Percentiles rank a stretch among this genome's conserved stretches.
Evolutionary conservation across 2,797 vertebrate species (phyloP).

Genomic region (Hydrolagus colliei): DNA sequence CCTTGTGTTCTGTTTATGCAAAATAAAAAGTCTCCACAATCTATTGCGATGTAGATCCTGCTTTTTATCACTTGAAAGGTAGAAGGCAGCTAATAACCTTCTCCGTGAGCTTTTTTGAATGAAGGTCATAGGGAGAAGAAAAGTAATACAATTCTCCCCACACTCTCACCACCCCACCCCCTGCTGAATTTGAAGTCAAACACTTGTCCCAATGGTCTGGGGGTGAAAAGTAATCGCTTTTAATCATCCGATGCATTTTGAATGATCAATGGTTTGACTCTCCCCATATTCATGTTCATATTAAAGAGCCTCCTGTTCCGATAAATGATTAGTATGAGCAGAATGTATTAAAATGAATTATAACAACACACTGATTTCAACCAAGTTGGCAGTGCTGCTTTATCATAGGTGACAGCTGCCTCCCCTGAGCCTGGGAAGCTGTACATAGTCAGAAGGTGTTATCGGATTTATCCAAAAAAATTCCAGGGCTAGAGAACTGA

Average conservation of each 20-base stretch:
- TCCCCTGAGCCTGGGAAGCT: constrained; percentile 39
- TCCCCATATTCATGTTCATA: constrained; percentile 40
- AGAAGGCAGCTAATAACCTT: constrained; percentile 16
- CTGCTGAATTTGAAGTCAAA: constrained; percentile 44
- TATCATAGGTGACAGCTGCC: constrained; percentile 43
- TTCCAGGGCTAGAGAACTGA: constrained; percentile 18
- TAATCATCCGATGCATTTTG: constrained; percentile 37
- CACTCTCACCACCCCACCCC: constrained; percentile 35
- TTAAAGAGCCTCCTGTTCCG: constrained; percentile 45
- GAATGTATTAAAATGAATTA: constrained; percentile 50
- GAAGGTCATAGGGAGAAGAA: background rate
- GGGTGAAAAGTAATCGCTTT: constrained; percentile 37
- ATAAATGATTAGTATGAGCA: constrained; percentile 46
- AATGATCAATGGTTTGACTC: constrained; percentile 42
- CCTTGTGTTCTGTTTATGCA: too few species aligned
- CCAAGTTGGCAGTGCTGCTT: constrained; percentile 38
- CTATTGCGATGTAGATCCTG: background rate
- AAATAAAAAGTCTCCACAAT: background rate
- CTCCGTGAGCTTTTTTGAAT: constrained; percentile 1
- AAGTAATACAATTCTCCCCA: constrained; percentile 18
- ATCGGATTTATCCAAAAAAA: constrained; percentile 25
- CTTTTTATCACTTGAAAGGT: background rate
- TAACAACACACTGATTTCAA: constrained; percentile 41
- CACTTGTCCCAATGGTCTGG: constrained; percentile 34
- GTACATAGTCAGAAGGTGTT: constrained; percentile 30